Evolutionary conservation across 92 coral and sea anemone genomes (phyloP).

Genomic region (Porites rus): DNA sequence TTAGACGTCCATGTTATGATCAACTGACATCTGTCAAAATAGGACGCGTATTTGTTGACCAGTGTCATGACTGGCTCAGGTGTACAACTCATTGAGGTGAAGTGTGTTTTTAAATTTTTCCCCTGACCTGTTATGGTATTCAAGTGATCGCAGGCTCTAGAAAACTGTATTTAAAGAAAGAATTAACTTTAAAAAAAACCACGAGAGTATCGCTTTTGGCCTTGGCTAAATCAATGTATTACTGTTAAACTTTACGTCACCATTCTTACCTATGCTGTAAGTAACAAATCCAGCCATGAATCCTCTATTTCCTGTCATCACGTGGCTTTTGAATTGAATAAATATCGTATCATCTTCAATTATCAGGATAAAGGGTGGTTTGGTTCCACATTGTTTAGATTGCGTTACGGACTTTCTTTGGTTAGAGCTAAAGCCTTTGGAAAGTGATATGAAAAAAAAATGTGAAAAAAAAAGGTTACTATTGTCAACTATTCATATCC

Average conservation of each 20-base stretch:
- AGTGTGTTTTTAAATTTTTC: too few relatives aligned
- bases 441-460: neutral
- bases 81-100: too few relatives aligned
- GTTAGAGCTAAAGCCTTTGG: constrained; percentile 2
- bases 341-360: constrained; percentile 47
- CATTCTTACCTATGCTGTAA: constrained; percentile 44
- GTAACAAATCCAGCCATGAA: constrained; percentile 74
- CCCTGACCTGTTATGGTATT: too few relatives aligned
- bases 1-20: too few relatives aligned
- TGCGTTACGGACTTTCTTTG: constrained; percentile 12
- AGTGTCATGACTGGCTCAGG: too few relatives aligned
- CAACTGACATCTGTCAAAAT: too few relatives aligned
- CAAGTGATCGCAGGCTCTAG: too few relatives aligned
- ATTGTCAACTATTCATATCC: too few relatives aligned
- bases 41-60: too few relatives aligned
- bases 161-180: too few relatives aligned
- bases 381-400: constrained; percentile 55
- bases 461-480: neutral
- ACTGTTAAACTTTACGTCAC: neutral
- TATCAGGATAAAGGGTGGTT: constrained; percentile 43
- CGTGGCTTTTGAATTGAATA: constrained; percentile 54
- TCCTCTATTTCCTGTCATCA: constrained; percentile 56
- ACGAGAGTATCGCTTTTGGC: neutral
- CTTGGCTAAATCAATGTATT: neutral
- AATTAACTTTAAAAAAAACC: too few relatives aligned